Percentiles rank a stretch among this genome's conserved stretches.
Evolutionary conservation across 2,113 vertebrate genomes (phyloP).

Genomic region (Oryzias javanicus): DNA sequence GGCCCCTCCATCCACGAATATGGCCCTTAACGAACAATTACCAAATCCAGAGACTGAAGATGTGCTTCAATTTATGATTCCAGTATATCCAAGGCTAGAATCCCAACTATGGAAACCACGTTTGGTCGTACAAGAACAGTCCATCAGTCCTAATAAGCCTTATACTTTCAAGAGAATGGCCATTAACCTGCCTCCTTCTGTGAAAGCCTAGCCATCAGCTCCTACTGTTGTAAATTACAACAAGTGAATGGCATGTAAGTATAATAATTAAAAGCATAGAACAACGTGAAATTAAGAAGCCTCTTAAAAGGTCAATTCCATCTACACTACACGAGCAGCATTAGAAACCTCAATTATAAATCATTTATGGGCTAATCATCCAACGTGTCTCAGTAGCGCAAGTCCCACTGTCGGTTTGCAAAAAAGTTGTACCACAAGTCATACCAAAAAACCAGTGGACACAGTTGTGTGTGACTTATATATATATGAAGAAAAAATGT

Average conservation of each 20-base stretch:
- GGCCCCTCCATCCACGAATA: conserved; percentile 67
- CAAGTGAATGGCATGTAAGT: conserved; percentile 66
- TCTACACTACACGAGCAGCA: conserved; percentile 27
- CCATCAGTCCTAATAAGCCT: conserved; percentile 75
- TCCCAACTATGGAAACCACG: conserved; percentile 67
- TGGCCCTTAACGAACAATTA: conserved; percentile 71
- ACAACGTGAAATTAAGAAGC: conserved; percentile 58
- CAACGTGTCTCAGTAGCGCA: conserved; percentile 47
- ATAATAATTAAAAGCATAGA: conserved; percentile 65
- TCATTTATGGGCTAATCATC: conserved; percentile 45
- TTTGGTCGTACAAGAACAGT: conserved; percentile 73
- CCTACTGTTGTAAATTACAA: conserved; percentile 65
- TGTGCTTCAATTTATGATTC: conserved; percentile 66
- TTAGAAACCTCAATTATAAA: conserved; percentile 55
- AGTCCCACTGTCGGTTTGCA: too few relatives aligned
- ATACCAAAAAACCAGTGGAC: too few relatives aligned
- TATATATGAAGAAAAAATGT: too few relatives aligned
- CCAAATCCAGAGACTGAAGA: conserved; percentile 51
- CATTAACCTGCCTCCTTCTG: conserved; percentile 58
- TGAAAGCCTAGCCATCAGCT: conserved; percentile 50
- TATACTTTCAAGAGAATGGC: conserved; percentile 71
- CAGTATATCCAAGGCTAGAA: conserved; percentile 62
- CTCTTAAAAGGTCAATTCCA: conserved; percentile 41
- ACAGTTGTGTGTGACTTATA: too few relatives aligned
- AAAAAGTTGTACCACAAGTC: too few relatives aligned